phyloP scores from a whole-genome alignment of 2,797 vertebrate species.

The Alosa sapidissima region DNA sequence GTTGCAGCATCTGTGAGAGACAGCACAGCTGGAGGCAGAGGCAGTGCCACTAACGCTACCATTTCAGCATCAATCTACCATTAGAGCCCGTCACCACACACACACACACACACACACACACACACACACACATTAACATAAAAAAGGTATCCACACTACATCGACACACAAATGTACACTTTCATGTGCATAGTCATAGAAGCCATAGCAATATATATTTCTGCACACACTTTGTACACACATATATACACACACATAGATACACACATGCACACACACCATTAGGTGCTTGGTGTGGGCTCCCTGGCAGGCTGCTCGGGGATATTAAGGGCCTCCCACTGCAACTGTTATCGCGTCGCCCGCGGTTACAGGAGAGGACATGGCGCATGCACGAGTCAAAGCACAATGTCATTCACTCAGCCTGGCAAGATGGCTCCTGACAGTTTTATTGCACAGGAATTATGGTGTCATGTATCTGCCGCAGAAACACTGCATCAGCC shows the following conservation, averaged over 20 bases:
- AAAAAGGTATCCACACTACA: too few species aligned
- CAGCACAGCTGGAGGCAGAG: conserved; percentile 9
- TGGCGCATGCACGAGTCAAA: not conserved
- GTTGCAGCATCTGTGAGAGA: not conserved
- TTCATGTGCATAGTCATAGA: too few species aligned
- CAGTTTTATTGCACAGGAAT: conserved; percentile 2
- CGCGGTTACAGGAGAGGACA: not conserved
- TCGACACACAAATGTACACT: too few species aligned
- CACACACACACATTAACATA: not conserved
- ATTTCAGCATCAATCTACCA: conserved; percentile 11
- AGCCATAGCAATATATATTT: not conserved
- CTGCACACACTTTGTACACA: not conserved
- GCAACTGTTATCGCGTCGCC: not conserved
- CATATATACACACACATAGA: not conserved
- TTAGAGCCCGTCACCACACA: not conserved
- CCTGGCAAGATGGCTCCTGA: conserved; percentile 7
- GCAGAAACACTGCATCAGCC: not conserved
- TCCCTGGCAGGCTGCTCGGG: not conserved
- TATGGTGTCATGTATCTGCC: not conserved
- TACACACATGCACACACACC: not conserved
- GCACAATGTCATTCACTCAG: not conserved
- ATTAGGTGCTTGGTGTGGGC: not conserved
- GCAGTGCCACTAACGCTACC: not conserved
- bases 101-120: not conserved
- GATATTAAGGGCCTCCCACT: not conserved